Percentiles rank a stretch among this genome's conserved stretches.
phyloP scores from a whole-genome alignment of 2,888 invertebrate genomes.

The Molorchus minor region DNA sequence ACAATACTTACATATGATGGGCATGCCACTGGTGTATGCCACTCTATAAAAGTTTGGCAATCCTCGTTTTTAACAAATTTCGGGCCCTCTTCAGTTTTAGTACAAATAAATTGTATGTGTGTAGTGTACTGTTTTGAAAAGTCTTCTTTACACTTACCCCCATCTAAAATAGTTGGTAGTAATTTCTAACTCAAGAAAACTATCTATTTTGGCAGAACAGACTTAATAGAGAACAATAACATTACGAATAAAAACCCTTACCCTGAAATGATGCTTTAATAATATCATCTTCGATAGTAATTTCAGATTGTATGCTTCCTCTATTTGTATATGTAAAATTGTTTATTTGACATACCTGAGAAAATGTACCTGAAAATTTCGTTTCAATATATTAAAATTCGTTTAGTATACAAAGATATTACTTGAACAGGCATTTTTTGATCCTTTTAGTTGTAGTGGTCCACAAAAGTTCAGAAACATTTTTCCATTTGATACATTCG shows the following conservation, averaged over 20 bases:
- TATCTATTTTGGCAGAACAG: too few species aligned
- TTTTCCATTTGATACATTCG: constrained; percentile 27
- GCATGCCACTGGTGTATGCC: constrained; percentile 47
- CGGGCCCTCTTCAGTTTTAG: constrained; percentile 42
- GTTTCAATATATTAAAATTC: not conserved
- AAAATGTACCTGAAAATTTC: constrained; percentile 40
- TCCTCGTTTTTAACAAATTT: constrained; percentile 28
- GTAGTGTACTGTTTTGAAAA: constrained; percentile 33
- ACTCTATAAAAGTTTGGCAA: constrained; percentile 40
- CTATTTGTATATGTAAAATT: constrained; percentile 25
- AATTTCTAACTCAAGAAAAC: not conserved
- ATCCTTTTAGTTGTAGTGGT: constrained; percentile 24
- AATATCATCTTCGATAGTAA: constrained; percentile 26
- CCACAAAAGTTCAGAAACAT: constrained; percentile 47
- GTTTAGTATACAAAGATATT: not conserved
- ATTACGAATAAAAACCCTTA: constrained; percentile 15
- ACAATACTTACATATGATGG: constrained; percentile 36
- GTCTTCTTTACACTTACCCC: constrained; percentile 31
- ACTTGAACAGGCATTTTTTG: constrained; percentile 36
- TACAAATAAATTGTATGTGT: constrained; percentile 45
- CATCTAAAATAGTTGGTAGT: constrained; percentile 22
- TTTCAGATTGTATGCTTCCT: constrained; percentile 34
- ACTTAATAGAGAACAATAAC: not conserved
- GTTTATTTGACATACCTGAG: constrained; percentile 42
- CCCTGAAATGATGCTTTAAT: constrained; percentile 32